Percentiles rank a stretch among this genome's conserved stretches.
phyloP scores from a whole-genome alignment of 2,888 invertebrate genomes.

The Frankliniella fusca region DNA sequence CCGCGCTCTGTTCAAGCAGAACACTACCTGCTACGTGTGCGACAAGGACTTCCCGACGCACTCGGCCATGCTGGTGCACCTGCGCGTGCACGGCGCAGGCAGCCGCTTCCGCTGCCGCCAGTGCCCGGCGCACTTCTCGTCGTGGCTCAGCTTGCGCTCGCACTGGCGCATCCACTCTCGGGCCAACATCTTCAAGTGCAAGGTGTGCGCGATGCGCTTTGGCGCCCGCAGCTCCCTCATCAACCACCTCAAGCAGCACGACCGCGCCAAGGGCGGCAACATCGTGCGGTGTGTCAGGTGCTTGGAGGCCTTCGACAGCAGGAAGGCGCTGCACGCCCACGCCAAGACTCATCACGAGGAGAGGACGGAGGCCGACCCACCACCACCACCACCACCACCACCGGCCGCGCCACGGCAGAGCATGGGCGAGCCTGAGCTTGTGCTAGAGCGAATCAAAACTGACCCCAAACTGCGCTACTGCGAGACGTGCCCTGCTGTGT shows the following conservation, averaged over 20 bases:
- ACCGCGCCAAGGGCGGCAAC: neutral
- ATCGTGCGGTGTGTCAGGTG: neutral
- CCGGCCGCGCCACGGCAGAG: neutral
- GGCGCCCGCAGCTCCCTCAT: neutral
- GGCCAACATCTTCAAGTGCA: neutral
- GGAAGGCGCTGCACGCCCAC: conserved; percentile 7
- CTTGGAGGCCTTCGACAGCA: neutral
- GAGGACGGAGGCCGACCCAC: neutral
- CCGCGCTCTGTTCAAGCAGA: neutral
- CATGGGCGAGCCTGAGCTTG: neutral
- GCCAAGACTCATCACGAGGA: neutral
- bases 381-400: too few species aligned
- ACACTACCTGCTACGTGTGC: neutral
- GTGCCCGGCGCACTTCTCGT: neutral
- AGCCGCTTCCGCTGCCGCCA: neutral
- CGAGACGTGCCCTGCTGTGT: neutral
- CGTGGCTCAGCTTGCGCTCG: neutral
- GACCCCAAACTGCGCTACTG: neutral
- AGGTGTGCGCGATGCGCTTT: neutral
- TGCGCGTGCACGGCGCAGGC: neutral
- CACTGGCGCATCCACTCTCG: neutral
- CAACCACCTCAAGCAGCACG: conserved; percentile 11
- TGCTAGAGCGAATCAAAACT: neutral
- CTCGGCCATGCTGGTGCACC: neutral
- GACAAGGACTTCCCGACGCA: neutral